Evolutionary conservation across 2,797 vertebrate genomes (phyloP), one percentile per base, ranked within the genome.

Genomic region (Takifugu rubripes): DNA sequence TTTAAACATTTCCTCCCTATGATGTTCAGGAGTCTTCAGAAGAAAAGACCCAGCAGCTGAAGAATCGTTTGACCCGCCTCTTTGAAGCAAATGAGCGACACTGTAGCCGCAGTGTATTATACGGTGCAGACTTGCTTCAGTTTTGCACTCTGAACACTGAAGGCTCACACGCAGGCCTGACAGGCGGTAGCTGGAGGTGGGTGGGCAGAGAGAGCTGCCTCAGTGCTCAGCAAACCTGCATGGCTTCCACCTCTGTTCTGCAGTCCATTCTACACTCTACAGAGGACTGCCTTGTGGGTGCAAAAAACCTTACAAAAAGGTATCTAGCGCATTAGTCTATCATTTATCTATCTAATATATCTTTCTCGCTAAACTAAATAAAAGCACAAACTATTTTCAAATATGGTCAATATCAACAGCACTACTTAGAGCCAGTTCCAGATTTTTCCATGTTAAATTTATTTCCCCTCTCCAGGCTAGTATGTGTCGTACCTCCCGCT

Each of bases 11-110:
- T 54, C 1, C 51, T 33, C 55, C 5, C 40, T 50, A 5, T 50
- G 68, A 64, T 63, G 25, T 55, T n/a, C 81, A 97, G 94, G 93
- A 93, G 70, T 89, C 93, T 0, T 91, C 81, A 0, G 92, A 93
- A 66, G 96, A 98, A 72, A 95, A 94, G 83, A 90, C 69, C 49
- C 88, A 91, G 12, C 91, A 94, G 55, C 50, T 92, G 45, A 96
- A 92, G 76, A 96, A 97, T 70, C 93, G 94, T 0, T 87, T 99
- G 70, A 88, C 91, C 62, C 87, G 93, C 17, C 88, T 99, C 26
- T 94, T 95, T 53, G 51, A 59, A 0, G 88, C 92, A 43, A 99
- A 99, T 0, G 95, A 97, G 59, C 91, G 92, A 0, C 95, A 94
- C 31, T 95, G 95, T 49, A 84, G 84, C 0, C 91, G 90, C 27